Percentiles rank a stretch among this genome's conserved stretches.
Conservation (phyloP, 1,140 invertebrate species). For the Sitobion miscanthi region DNA sequence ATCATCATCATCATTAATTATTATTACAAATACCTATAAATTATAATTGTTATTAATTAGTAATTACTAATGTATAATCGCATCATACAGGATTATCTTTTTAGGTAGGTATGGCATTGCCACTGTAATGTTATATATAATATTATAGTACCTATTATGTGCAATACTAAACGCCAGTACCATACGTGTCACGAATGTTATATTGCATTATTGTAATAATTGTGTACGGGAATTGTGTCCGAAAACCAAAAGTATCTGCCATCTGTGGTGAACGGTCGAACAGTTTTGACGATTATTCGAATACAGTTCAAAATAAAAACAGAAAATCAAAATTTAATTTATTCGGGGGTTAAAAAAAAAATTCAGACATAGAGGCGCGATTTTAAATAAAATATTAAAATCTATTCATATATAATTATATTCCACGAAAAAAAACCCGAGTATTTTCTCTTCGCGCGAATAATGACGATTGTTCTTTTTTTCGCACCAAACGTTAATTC, state of each 20-base stretch:
- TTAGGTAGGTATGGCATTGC: neutral
- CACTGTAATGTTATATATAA: too few species aligned
- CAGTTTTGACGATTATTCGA: neutral
- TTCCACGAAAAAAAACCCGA: neutral
- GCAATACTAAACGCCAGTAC: too few species aligned
- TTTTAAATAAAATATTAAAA: conserved; percentile 15
- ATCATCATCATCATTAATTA: neutral
- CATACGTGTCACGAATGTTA: too few species aligned
- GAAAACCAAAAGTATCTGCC: neutral
- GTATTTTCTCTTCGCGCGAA: neutral
- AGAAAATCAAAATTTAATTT: neutral
- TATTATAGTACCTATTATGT: too few species aligned
- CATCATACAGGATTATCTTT: neutral
- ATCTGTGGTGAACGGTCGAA: neutral
- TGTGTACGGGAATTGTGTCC: neutral
- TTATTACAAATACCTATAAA: neutral
- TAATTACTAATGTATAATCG: neutral
- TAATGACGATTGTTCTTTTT: neutral
- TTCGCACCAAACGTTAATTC: conserved; percentile 5
- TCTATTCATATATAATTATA: neutral
- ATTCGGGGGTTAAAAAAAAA: neutral
- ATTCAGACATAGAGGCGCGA: neutral
- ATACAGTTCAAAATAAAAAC: neutral
- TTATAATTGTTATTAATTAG: too few species aligned
- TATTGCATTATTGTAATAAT: neutral